Conservation (phyloP, 1,140 invertebrate genomes). For the Nomia melanderi region DNA sequence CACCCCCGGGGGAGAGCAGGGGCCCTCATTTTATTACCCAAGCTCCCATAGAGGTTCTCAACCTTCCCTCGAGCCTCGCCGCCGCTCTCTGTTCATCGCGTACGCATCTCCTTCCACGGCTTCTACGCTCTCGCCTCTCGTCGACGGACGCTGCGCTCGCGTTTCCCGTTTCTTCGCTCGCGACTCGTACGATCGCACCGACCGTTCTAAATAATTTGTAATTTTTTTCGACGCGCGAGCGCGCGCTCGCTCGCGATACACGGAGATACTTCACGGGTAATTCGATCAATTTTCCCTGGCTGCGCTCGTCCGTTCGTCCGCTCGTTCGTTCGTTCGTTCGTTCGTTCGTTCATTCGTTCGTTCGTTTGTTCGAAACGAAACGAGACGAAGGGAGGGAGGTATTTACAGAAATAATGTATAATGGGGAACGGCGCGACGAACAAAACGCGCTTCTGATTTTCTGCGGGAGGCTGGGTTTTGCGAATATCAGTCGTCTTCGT, state of each 20-base stretch:
- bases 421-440: background rate
- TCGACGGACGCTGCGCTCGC: background rate
- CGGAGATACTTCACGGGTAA: background rate
- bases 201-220: background rate
- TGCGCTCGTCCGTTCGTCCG: background rate
- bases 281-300: background rate
- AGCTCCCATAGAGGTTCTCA: conserved; percentile 75
- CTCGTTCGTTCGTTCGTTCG: too few species aligned
- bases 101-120: background rate
- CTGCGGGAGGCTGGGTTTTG: too few species aligned
- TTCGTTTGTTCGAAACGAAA: too few species aligned
- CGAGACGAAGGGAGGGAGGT: background rate
- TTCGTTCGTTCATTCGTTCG: too few species aligned
- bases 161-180: too few species aligned
- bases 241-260: conserved; percentile 13
- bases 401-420: background rate
- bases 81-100: background rate
- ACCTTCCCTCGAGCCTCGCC: conserved; percentile 61
- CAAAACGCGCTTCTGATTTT: too few species aligned
- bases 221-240: background rate
- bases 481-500: too few species aligned
- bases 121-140: background rate
- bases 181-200: background rate
- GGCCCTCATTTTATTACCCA: conserved; percentile 81
- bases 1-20: conserved; percentile 78